phyloP scores from a whole-genome alignment of 2,888 invertebrate genomes.

The Polia nebulosa region DNA sequence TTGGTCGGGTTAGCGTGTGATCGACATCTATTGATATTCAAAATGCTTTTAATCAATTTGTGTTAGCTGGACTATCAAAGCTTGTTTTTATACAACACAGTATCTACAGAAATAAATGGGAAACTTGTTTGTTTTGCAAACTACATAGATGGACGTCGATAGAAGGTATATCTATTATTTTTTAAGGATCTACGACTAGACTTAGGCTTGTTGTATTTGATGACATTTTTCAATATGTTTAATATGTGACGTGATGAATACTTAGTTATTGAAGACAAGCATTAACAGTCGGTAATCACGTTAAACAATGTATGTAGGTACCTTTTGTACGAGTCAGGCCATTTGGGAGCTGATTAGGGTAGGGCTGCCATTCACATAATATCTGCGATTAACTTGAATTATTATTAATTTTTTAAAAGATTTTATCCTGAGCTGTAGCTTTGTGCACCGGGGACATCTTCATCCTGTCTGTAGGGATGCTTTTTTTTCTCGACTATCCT shows the following conservation, averaged over 20 bases:
- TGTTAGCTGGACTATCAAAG: neutral
- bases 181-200: neutral
- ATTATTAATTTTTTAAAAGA: too few relatives aligned
- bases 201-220: neutral
- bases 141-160: neutral
- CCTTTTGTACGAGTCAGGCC: slow-evolving; percentile 42
- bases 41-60: slow-evolving; percentile 38
- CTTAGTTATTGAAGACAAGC: slow-evolving; percentile 26
- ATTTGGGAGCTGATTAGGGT: slow-evolving; percentile 35
- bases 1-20: slow-evolving; percentile 1
- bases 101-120: slow-evolving; percentile 5
- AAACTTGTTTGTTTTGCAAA: slow-evolving; percentile 19
- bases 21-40: slow-evolving; percentile 35
- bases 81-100: slow-evolving; percentile 24
- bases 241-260: slow-evolving; percentile 28
- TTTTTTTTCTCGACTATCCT: too few relatives aligned
- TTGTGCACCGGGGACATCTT: too few relatives aligned
- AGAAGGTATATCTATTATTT: too few relatives aligned
- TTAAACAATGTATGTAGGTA: slow-evolving; percentile 35
- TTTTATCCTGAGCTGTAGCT: too few relatives aligned
- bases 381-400: too few relatives aligned
- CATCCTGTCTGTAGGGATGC: too few relatives aligned
- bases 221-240: neutral
- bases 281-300: slow-evolving; percentile 40
- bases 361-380: slow-evolving; percentile 28